Conservation (phyloP, 2,113 vertebrate species). For the Cyprinus carpio region DNA sequence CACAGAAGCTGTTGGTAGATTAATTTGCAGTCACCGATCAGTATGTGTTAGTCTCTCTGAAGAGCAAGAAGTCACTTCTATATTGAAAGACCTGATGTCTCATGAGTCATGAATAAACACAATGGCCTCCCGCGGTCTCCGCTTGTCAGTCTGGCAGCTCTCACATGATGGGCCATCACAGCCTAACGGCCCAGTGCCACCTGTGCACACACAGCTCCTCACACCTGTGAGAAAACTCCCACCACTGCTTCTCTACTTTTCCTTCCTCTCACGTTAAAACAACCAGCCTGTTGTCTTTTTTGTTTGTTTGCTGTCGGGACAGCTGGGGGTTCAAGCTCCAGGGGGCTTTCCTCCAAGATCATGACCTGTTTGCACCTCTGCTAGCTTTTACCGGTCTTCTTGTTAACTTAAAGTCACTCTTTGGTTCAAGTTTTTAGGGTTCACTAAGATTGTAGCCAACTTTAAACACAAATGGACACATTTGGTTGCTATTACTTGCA, state of each 20-base stretch:
- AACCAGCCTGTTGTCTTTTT: slow-evolving; percentile 27
- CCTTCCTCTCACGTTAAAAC: slow-evolving; percentile 52
- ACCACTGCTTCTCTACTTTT: slow-evolving; percentile 47
- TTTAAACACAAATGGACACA: slow-evolving; percentile 16
- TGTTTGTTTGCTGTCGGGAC: slow-evolving; percentile 44
- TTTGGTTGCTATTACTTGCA: background rate
- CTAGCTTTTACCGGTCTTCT: background rate
- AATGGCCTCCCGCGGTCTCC: slow-evolving; percentile 23
- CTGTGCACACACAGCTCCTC: slow-evolving; percentile 55
- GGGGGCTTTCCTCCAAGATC: slow-evolving; percentile 33
- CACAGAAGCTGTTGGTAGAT: background rate
- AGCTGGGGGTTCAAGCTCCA: slow-evolving; percentile 27
- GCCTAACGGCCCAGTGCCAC: slow-evolving; percentile 33
- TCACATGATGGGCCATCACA: background rate
- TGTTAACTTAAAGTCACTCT: slow-evolving; percentile 1
- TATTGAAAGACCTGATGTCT: slow-evolving; percentile 38
- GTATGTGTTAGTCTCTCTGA: slow-evolving; percentile 20
- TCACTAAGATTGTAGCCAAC: background rate
- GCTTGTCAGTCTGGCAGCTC: background rate
- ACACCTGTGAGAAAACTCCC: slow-evolving; percentile 46
- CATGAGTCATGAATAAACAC: slow-evolving; percentile 53
- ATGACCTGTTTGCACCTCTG: slow-evolving; percentile 41
- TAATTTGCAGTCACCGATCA: background rate
- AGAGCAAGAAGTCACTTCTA: background rate
- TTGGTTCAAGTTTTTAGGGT: slow-evolving; percentile 13